Base-by-base conservation (phyloP, 2,113 vertebrate species). In the Cygnus buccinator region DNA sequence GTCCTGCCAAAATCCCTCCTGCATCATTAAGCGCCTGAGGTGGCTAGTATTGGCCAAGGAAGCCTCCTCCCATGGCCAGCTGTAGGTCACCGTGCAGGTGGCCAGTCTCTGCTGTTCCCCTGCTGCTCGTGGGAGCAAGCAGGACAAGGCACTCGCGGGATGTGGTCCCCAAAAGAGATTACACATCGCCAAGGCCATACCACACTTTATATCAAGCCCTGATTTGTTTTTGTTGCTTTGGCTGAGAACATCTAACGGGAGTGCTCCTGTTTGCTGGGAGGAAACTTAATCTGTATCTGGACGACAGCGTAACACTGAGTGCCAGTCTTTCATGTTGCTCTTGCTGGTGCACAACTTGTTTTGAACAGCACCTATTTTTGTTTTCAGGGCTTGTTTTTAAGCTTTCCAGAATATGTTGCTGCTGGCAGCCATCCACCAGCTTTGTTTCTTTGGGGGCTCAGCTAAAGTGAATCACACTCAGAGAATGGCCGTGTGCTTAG, bases 51-150 rank as follows among this genome's bases (percentile, higher is more conserved):
- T 35, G 13, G 14, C 0, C 0, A 46, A 46, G 39, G 67, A 65
- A 78, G 67, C 18, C 54, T 43, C 1, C 1, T 73, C 20, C 35
- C 0, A 0, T 43, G 26, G 21, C 37, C 20, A 62, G 39, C 35
- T 37, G 73, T 33, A 12, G 1, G 0, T 7, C 9, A 15, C 37
- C 55, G 37, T 0, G 0, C 12, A 21, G 58, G 29, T 20, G 29
- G 11, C 16, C 14, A 13, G 26, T 3, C 3, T 46, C 73, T 55
- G 39, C 68, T 1, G 0, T 33, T 66, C 31, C 59, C 33, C 22
- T 3, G 1, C 5, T 18, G 31, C 26, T 25, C 9, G 29, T 3
- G 15, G 82, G n/a, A 88, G 55, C 5, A 44, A 68, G 13, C 31
- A 29, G 14, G n/a, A 13, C 48, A 94, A 39, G 28, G 19, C 0